These are phyloP conservation scores for Lasioglossum baleicum DNA, from an alignment of 1,140 invertebrate genomes.

Conservation along the genomic window DNA sequence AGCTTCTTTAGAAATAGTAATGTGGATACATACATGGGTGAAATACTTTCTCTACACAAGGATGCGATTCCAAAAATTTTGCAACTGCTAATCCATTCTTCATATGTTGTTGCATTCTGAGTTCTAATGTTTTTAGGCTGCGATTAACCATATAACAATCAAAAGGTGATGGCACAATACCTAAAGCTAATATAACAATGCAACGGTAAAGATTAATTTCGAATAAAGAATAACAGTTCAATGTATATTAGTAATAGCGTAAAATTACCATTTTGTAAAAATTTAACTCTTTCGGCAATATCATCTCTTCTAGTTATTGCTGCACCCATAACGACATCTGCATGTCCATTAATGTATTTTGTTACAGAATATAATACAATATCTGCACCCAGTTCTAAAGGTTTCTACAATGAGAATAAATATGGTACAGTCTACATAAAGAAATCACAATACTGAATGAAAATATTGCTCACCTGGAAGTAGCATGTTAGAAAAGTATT, in stretches of 20 bases:
- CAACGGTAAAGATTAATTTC: conserved; percentile 13
- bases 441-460: neutral
- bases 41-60: conserved; percentile 89
- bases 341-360: conserved; percentile 99
- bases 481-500: conserved; percentile 99
- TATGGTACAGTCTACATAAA: conserved; percentile 13
- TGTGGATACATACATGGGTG: conserved; percentile 86
- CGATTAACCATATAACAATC: conserved; percentile 97
- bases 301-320: conserved; percentile 87
- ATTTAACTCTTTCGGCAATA: conserved; percentile 87
- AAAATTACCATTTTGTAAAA: conserved; percentile 92
- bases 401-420: conserved; percentile 82
- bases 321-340: conserved; percentile 98
- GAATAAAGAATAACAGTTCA: conserved; percentile 12
- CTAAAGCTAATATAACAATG: conserved; percentile 83
- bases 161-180: conserved; percentile 96
- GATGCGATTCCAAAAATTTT: conserved; percentile 89
- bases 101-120: conserved; percentile 95
- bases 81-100: conserved; percentile 89
- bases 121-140: conserved; percentile 94
- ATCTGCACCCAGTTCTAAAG: conserved; percentile 95
- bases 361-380: conserved; percentile 96
- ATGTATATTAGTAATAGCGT: neutral
- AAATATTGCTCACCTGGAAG: conserved; percentile 85
- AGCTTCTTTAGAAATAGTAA: neutral